Conservation (phyloP, 1,140 invertebrate genomes). For the Nasonia giraulti region DNA sequence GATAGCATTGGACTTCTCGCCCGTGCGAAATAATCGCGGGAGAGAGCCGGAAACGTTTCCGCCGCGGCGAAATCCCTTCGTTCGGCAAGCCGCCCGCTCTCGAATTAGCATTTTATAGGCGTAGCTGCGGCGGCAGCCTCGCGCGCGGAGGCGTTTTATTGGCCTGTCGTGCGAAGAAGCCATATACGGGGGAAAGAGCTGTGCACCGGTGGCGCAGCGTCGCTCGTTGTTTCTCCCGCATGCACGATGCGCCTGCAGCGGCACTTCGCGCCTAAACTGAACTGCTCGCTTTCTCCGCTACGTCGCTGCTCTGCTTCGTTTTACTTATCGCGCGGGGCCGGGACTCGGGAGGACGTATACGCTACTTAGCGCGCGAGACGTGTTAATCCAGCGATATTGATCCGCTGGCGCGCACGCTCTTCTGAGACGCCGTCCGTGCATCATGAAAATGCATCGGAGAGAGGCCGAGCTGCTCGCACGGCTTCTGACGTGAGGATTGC, state of each 20-base stretch:
- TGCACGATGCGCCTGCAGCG: constrained; percentile 55
- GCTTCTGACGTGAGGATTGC: background rate
- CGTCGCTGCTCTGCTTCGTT: background rate
- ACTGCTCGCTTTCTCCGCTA: constrained; percentile 43
- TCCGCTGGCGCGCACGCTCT: constrained; percentile 1
- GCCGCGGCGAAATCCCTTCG: constrained; percentile 45
- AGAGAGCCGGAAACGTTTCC: background rate
- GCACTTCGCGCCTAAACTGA: constrained; percentile 53
- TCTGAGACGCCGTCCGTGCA: background rate
- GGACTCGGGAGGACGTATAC: constrained; percentile 30
- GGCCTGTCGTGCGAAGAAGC: constrained; percentile 72
- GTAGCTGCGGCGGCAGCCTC: constrained; percentile 3
- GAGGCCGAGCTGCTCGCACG: background rate
- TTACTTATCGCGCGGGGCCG: constrained; percentile 52
- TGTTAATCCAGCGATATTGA: constrained; percentile 62
- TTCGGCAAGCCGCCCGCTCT: background rate
- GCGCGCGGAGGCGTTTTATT: constrained; percentile 69
- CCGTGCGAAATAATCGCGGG: background rate
- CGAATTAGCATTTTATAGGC: constrained; percentile 71
- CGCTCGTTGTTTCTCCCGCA: constrained; percentile 63
- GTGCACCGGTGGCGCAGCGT: constrained; percentile 57
- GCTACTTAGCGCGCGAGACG: constrained; percentile 58
- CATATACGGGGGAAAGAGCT: constrained; percentile 58
- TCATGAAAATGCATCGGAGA: background rate
- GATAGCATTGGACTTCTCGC: background rate